phyloP scores from a whole-genome alignment of 2,888 invertebrate genomes.

The Thereva nobilitata region DNA sequence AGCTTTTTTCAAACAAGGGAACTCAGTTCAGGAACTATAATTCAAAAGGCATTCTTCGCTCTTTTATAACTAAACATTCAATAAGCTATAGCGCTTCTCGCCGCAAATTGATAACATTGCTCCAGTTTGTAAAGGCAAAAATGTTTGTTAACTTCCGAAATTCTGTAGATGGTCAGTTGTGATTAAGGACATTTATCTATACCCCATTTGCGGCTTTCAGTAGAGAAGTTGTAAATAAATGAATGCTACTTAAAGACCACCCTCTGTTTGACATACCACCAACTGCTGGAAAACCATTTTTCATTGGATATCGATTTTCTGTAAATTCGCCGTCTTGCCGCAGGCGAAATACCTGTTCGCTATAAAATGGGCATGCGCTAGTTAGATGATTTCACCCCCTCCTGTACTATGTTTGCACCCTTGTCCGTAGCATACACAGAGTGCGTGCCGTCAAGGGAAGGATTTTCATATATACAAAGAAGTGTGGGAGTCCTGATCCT shows the following conservation, averaged over 20 bases:
- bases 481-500: slow-evolving; percentile 10
- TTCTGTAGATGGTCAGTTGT: no score
- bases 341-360: slow-evolving; percentile 40
- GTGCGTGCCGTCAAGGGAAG: slow-evolving; percentile 20
- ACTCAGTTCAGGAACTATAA: no score
- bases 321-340: slow-evolving; percentile 28
- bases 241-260: background rate
- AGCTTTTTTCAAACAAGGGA: no score
- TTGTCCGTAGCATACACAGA: slow-evolving; percentile 14
- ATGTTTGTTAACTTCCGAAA: no score
- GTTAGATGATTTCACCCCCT: slow-evolving; percentile 1
- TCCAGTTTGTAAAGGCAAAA: no score
- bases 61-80: no score
- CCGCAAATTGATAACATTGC: no score
- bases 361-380: slow-evolving; percentile 26
- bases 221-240: no score
- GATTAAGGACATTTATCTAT: no score
- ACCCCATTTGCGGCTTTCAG: no score
- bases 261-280: slow-evolving; percentile 22
- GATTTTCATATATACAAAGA: background rate
- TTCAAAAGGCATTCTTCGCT: no score
- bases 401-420: slow-evolving; percentile 18
- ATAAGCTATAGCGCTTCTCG: no score
- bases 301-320: slow-evolving; percentile 39
- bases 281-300: slow-evolving; percentile 37